phyloP scores from a whole-genome alignment of 2,113 vertebrate genomes.

The Proterorhinus semilunaris region DNA sequence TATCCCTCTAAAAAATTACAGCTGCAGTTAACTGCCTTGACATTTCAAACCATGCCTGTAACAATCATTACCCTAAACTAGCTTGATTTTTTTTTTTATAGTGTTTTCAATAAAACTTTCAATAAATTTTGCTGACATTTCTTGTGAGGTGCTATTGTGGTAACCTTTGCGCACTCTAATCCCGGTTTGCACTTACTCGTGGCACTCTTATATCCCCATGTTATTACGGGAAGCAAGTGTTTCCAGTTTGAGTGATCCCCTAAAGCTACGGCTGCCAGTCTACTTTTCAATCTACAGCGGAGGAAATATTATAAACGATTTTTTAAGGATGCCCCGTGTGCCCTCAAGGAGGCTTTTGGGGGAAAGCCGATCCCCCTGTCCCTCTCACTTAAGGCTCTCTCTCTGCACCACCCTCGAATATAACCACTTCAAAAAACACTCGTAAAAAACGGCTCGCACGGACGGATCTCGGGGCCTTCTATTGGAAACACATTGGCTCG shows the following conservation, averaged over 20 bases:
- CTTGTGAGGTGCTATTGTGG: conserved; percentile 23
- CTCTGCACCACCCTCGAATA: conserved; percentile 15
- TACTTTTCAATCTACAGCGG: conserved; percentile 33
- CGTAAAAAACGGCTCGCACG: conserved; percentile 51
- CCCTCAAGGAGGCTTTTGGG: conserved; percentile 36
- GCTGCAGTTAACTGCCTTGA: conserved; percentile 8
- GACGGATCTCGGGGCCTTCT: conserved; percentile 35
- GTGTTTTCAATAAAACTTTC: conserved; percentile 17
- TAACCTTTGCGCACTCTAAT: conserved; percentile 25
- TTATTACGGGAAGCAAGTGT: conserved; percentile 45
- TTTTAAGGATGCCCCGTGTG: conserved; percentile 57
- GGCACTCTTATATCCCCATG: conserved; percentile 26
- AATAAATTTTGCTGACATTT: conserved; percentile 21
- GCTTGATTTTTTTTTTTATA: conserved; percentile 16
- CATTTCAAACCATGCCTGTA: conserved; percentile 10
- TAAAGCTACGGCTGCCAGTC: conserved; percentile 47
- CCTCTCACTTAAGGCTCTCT: conserved; percentile 49
- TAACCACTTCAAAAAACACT: conserved; percentile 64
- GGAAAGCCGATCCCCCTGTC: conserved; percentile 65
- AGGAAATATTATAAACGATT: conserved; percentile 62
- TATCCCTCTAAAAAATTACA: not conserved
- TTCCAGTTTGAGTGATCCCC: conserved; percentile 53
- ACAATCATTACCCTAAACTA: conserved; percentile 26
- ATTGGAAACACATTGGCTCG: conserved; percentile 72
- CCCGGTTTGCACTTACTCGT: conserved; percentile 37